Evolutionary conservation across 2,113 vertebrate genomes (phyloP).

Genomic region (Trochalopteron elliotii): DNA sequence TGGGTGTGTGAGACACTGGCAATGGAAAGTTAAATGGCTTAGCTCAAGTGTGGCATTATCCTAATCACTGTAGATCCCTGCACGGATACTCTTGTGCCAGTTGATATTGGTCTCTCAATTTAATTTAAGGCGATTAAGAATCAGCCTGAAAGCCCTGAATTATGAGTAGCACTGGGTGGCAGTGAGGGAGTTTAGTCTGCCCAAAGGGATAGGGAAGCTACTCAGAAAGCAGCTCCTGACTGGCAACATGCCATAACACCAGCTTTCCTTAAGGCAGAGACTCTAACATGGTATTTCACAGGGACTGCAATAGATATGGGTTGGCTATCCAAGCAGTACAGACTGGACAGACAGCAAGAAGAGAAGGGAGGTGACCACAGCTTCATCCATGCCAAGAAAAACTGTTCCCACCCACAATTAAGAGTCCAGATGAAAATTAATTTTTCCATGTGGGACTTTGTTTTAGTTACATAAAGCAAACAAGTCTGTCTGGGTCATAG

Average conservation of each 20-base stretch:
- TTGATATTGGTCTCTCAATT: background rate
- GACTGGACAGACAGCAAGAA: background rate
- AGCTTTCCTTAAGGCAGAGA: background rate
- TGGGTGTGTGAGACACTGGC: background rate
- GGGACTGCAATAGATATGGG: background rate
- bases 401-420: background rate
- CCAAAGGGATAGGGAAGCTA: background rate
- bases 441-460: constrained; percentile 15
- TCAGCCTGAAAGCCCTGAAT: background rate
- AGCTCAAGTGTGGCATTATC: background rate
- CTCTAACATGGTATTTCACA: background rate
- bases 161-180: background rate
- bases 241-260: background rate
- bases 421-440: constrained; percentile 27
- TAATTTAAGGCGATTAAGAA: background rate
- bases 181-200: background rate
- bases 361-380: background rate
- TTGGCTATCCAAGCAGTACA: background rate
- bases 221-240: background rate
- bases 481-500: constrained; percentile 17
- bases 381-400: background rate
- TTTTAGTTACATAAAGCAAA: constrained; percentile 40
- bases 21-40: background rate
- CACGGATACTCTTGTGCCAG: background rate
- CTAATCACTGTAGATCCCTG: background rate